Conservation (phyloP, 2,113 vertebrate species). For the Phaethornis superciliosus region DNA sequence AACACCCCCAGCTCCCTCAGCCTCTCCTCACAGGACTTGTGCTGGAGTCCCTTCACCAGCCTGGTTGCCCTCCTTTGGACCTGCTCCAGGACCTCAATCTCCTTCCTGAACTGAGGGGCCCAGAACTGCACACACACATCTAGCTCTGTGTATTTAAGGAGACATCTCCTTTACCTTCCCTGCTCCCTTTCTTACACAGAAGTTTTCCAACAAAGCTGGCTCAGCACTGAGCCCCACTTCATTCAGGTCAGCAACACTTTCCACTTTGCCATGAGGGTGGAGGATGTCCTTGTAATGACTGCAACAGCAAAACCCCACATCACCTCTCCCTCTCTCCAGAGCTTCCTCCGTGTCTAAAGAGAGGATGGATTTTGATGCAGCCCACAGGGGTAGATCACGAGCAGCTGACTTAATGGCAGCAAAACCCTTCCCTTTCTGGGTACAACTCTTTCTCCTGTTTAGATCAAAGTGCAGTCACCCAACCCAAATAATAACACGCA, state of each 20-base stretch:
- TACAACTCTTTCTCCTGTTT: not conserved
- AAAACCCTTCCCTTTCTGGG: fast-evolving
- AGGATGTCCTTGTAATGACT: not conserved
- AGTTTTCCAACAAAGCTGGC: not conserved
- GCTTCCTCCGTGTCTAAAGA: not conserved
- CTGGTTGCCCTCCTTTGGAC: too few relatives aligned
- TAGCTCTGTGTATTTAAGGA: not conserved
- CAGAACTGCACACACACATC: too few relatives aligned
- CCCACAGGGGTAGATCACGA: not conserved
- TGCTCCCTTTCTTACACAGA: not conserved
- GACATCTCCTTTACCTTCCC: not conserved
- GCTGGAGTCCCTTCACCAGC: too few relatives aligned
- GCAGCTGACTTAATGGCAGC: not conserved
- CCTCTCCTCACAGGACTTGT: too few relatives aligned
- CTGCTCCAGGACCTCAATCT: too few relatives aligned
- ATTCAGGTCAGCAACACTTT: not conserved
- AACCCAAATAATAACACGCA: not conserved
- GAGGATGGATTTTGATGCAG: not conserved
- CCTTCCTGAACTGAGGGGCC: too few relatives aligned
- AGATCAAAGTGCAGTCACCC: not conserved
- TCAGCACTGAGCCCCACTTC: fast-evolving
- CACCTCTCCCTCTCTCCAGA: not conserved
- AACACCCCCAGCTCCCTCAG: too few relatives aligned
- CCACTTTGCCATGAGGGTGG: not conserved
- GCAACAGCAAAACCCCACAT: fast-evolving